These are phyloP conservation scores for Centropyge bicolor DNA, from an alignment of 2,797 vertebrate genomes.

Conservation along the genomic window DNA sequence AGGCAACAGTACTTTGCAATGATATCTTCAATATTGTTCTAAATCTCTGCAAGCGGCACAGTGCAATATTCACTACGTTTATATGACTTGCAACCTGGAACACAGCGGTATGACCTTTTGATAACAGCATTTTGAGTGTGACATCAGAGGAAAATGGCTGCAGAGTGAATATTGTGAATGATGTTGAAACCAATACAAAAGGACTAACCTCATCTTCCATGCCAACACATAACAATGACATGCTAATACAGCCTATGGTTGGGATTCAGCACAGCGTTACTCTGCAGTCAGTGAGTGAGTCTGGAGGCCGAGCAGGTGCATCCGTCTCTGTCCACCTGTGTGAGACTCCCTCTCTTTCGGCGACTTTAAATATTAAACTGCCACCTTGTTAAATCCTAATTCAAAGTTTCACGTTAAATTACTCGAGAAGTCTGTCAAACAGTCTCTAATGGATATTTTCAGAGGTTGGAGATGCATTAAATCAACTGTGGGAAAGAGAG, in stretches of 20 bases:
- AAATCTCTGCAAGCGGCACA: background rate
- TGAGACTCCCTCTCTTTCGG: slow-evolving; percentile 4
- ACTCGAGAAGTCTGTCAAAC: slow-evolving; percentile 3
- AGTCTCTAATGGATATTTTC: slow-evolving; percentile 11
- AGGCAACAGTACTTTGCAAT: background rate
- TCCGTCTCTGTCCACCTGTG: slow-evolving; percentile 19
- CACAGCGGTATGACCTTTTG: too few species aligned
- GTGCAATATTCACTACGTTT: background rate
- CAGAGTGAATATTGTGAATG: background rate
- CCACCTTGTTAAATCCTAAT: background rate
- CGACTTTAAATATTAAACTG: slow-evolving; percentile 23
- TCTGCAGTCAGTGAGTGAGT: background rate
- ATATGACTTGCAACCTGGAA: too few species aligned
- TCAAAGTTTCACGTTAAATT: slow-evolving; percentile 19
- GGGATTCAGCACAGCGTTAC: background rate
- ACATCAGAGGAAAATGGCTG: too few species aligned
- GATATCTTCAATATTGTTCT: slow-evolving; percentile 16
- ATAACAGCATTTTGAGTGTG: too few species aligned
- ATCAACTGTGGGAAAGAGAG: slow-evolving; percentile 14
- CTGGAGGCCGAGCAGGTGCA: slow-evolving; percentile 4
- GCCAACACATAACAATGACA: background rate
- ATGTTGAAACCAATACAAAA: background rate
- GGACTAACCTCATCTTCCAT: background rate
- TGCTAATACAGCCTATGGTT: background rate
- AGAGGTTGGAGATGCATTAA: slow-evolving; percentile 29